Percentiles rank a stretch among this genome's conserved stretches.
phyloP scores from a whole-genome alignment of 2,113 vertebrate species.

The Ahaetulla prasina region DNA sequence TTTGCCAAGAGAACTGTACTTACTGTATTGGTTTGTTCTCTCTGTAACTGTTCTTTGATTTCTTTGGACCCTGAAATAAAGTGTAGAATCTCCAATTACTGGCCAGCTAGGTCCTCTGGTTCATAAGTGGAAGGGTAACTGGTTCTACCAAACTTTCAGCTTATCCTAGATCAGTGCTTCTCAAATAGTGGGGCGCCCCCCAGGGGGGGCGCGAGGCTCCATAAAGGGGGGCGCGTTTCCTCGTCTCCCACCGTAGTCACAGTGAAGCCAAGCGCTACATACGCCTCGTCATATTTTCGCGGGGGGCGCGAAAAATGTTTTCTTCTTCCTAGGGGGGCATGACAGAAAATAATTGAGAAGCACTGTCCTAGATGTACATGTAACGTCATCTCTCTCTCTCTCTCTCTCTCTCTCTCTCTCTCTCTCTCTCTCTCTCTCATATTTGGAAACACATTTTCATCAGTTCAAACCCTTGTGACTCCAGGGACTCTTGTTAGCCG shows the following conservation, averaged over 20 bases:
- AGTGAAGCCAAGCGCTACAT: too few species aligned
- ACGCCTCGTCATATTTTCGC: too few species aligned
- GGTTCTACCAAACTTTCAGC: slow-evolving; percentile 63
- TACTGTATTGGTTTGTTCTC: slow-evolving; percentile 42
- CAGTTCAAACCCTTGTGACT: neutral
- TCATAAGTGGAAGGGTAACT: slow-evolving; percentile 59
- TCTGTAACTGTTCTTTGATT: slow-evolving; percentile 50
- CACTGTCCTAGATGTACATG: too few species aligned
- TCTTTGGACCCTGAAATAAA: slow-evolving; percentile 49
- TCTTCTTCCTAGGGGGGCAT: too few species aligned
- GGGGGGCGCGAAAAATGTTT: too few species aligned
- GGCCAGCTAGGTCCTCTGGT: slow-evolving; percentile 54
- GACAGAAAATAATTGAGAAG: too few species aligned
- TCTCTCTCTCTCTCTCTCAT: neutral
- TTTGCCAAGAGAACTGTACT: slow-evolving; percentile 36
- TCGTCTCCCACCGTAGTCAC: too few species aligned
- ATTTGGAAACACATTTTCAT: slow-evolving; percentile 26
- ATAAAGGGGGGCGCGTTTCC: too few species aligned
- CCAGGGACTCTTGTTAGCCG: neutral
- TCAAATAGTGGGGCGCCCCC: too few species aligned
- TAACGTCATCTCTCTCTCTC: slow-evolving; percentile 28
- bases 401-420: neutral
- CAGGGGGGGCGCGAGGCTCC: too few species aligned
- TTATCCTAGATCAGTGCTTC: too few species aligned
- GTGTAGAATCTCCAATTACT: slow-evolving; percentile 57